A percentile compares a stretch with the other conserved stretches of the same genome.
Conservation (phyloP, 2,113 vertebrate species). For the Ardeotis arabs region DNA sequence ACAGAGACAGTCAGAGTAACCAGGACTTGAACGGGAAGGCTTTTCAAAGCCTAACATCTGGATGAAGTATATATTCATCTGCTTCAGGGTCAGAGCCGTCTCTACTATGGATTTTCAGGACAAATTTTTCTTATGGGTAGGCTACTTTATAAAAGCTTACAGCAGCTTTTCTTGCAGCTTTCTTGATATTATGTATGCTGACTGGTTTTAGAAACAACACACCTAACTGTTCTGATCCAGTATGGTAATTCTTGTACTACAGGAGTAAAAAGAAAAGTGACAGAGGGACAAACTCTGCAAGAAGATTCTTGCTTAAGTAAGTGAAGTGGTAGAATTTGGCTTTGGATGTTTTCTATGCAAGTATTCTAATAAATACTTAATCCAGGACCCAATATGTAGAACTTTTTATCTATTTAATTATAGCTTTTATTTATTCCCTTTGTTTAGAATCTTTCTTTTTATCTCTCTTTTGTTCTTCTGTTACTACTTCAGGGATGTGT, state of each 20-base stretch:
- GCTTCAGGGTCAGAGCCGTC: neutral
- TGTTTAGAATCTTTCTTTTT: slow-evolving; percentile 11
- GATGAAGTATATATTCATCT: neutral
- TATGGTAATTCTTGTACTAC: neutral
- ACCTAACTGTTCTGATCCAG: neutral
- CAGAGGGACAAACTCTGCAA: neutral
- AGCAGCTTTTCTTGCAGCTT: neutral
- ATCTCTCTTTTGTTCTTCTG: neutral
- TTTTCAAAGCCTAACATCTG: neutral
- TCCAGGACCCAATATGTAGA: neutral
- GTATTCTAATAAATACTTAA: neutral
- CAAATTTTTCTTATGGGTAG: neutral
- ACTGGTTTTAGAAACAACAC: neutral
- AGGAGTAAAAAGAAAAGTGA: neutral
- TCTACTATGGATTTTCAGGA: neutral
- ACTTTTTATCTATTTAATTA: slow-evolving; percentile 4
- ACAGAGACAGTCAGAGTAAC: neutral
- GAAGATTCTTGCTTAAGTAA: neutral
- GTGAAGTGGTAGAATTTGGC: neutral
- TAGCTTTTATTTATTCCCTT: slow-evolving; percentile 9
- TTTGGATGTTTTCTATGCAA: neutral
- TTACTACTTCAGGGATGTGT: neutral
- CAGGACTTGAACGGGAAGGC: neutral
- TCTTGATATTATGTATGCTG: neutral
- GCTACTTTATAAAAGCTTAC: neutral